Evolutionary conservation across 2,888 invertebrate genomes (phyloP), one percentile per base, ranked within the genome.

Genomic region (Laspeyria flexula): DNA sequence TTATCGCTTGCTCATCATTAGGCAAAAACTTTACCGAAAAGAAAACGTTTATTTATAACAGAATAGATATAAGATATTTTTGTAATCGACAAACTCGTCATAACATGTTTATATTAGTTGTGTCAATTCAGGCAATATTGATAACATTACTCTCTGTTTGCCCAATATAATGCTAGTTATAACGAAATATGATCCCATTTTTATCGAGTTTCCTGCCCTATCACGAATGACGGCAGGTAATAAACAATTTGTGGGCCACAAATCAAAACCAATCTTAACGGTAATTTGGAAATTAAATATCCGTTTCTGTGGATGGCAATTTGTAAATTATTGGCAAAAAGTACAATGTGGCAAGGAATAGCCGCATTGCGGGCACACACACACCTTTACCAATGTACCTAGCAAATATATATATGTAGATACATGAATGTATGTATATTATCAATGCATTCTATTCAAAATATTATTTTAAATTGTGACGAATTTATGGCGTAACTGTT

Each of bases 311-410:
- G 39, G 11, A 1, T 13, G 15, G 15, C 40, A 30, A 40, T 40
- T 40, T 16, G 29, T 18, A 7, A 16, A 40, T 27, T 16, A 40
- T 30, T 16, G 27, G 27, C 27, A 15, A 29, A 40, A 27, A 40
- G 6, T 3, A 27, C 1, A 12, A 23, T 10, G 29, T 16, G 29
- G 16, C 21, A 34, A 21, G 21, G 29, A 11, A 29, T 30, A 21
- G 11, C 40, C 40, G 40, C 40, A 40, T 16, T 30, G 40, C 40
- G 40, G 40, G 10, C 25, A 25, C 9, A 25, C 25, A 7, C 4
- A 25, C 9, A 25, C 25, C 1, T 3, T 25, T 4, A 7, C 1
- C 25, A 25, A 7, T 25, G 18, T 18, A 18, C 18, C 18, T n/a
- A n/a, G n/a, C 21, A 21, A 21, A 3, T 25, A 25, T 7, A 7